Conservation (phyloP, 2,888 invertebrate species). For the Agrochola lychnidis region DNA sequence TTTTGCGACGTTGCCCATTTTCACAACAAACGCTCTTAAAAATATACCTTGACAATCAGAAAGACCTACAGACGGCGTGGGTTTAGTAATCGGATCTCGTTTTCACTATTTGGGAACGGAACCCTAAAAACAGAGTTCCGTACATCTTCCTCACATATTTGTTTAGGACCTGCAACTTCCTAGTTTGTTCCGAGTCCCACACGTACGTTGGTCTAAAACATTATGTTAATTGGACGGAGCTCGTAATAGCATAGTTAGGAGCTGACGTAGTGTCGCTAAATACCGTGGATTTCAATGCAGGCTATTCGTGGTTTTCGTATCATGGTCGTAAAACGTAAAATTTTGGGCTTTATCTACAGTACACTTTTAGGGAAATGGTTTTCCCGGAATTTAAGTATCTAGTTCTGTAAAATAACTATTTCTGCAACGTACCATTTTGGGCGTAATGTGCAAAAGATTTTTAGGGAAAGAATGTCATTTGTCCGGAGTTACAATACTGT, state of each 20-base stretch:
- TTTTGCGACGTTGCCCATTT: too few species aligned
- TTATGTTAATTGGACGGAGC: conserved; percentile 63
- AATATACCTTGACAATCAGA: neutral
- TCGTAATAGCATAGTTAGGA: conserved; percentile 44
- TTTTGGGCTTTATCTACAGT: neutral
- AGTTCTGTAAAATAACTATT: neutral
- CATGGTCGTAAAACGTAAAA: neutral
- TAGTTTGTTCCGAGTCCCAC: conserved; percentile 49
- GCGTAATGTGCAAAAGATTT: neutral
- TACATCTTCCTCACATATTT: conserved; percentile 57
- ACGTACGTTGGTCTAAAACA: conserved; percentile 55
- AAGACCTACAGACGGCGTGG: neutral
- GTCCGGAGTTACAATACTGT: neutral
- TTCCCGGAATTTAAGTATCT: neutral
- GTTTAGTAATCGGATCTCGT: neutral
- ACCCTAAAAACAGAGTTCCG: conserved; percentile 22
- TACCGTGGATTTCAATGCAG: conserved; percentile 29
- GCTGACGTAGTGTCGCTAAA: conserved; percentile 36
- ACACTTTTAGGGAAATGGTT: neutral
- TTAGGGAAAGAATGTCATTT: neutral
- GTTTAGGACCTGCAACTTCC: conserved; percentile 62
- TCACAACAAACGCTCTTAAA: neutral
- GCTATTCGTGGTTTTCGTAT: neutral
- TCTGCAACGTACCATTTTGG: neutral
- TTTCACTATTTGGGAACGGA: neutral